Evolutionary conservation across 2,797 vertebrate species (phyloP).

Genomic region (Thalassophryne amazonica): DNA sequence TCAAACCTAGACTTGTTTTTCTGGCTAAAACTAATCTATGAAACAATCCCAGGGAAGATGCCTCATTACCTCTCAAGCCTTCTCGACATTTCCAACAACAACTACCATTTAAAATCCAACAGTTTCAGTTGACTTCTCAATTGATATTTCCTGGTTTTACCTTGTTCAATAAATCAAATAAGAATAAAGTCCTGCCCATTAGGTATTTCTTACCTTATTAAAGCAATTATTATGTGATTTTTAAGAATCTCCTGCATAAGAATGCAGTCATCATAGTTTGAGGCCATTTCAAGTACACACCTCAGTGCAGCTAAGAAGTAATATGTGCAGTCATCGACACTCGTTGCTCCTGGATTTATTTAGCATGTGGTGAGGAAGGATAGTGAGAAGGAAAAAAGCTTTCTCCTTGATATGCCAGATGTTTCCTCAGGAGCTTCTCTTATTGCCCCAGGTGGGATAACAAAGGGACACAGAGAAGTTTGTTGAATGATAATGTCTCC

Average conservation of each 20-base stretch:
- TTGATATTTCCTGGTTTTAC: too few relatives aligned
- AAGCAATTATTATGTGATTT: neutral
- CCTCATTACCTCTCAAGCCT: too few relatives aligned
- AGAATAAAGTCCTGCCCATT: too few relatives aligned
- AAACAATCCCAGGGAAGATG: too few relatives aligned
- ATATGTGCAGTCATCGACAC: conserved; percentile 18
- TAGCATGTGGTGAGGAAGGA: conserved; percentile 23
- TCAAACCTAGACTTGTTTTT: too few relatives aligned
- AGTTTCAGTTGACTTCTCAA: too few relatives aligned
- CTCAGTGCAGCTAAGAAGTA: neutral
- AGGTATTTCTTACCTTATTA: neutral
- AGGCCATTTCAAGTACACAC: conserved; percentile 23
- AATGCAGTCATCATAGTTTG: neutral
- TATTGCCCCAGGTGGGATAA: conserved; percentile 49
- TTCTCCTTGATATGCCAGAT: conserved; percentile 63
- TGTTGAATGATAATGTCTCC: conserved; percentile 50
- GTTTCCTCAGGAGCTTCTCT: conserved; percentile 68
- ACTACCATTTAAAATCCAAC: too few relatives aligned
- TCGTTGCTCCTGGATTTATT: conserved; percentile 28
- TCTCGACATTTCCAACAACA: too few relatives aligned
- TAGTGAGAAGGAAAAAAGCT: conserved; percentile 41
- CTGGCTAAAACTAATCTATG: too few relatives aligned
- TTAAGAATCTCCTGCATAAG: neutral
- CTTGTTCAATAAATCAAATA: too few relatives aligned
- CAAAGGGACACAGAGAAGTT: conserved; percentile 51